Base-by-base conservation (phyloP, 1,140 invertebrate genomes). In the Psilanteris sp. region DNA sequence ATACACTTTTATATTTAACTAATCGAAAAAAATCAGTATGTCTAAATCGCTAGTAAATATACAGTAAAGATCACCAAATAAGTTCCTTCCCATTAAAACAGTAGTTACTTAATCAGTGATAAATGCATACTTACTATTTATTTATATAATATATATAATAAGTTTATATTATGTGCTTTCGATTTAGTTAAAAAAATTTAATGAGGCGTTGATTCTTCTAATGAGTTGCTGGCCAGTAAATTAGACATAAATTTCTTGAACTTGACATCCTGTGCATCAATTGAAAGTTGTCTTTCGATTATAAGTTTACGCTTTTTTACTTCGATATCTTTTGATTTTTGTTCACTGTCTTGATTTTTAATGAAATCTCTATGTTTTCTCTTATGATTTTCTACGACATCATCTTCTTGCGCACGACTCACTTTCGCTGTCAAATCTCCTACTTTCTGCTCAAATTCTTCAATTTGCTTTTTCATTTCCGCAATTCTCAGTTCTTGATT, bases 391-490 rank as follows among this genome's bases (percentile, higher is more conserved):
- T 88, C 81, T 26, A 84, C 80, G 1, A 78, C 14, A 48, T 87
- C 81, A 46, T 90, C 89, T 37, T 91, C 89, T 11, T 88, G 84
- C 0, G 90, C 86, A 5, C 87, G 82, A 36, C 88, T 87, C 6
- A 90, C 71, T 80, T 91, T 90, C 0, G 87, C 84, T 3, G 88
- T 89, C 8, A 91, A 67, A 73, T 90, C 89, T 4, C 85, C 86
- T 32, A 90, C 88, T 79, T 90, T 91, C 39, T 90, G 87, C 43
- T 91, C 89, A 88, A 89, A 91, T 37, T 91, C 90, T 44, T 90
- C 90, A 1, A 91, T 72, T 62, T 90, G 89, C 39, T 90, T 89
- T 59, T 87, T 88, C 77, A 91, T 84, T 15, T 91, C 90, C 0
- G 86, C 85, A 9, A 91, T 70, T 27, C 89, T 86, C 1, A 84